Conservation (phyloP, 2,888 invertebrate species). For the Ditula angustiorana region DNA sequence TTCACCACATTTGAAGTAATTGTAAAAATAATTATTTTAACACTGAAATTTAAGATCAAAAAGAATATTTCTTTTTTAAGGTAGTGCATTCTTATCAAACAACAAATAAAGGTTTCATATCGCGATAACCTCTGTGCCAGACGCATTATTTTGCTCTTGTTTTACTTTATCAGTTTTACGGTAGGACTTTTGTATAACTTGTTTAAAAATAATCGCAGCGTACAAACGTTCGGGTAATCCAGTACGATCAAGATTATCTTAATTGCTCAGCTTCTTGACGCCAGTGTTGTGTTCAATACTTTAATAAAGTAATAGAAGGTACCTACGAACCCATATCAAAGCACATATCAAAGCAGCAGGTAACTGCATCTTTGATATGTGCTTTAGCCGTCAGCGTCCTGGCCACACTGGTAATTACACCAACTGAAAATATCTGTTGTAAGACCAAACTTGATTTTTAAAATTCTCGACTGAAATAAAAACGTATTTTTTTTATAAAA, state of each 20-base stretch:
- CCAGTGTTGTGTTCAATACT: not conserved
- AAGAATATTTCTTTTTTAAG: not conserved
- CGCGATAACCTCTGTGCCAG: not conserved
- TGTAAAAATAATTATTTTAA: too few relatives aligned
- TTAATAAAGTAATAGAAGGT: conserved; percentile 8
- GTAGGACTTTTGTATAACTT: conserved; percentile 10
- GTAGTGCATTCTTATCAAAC: not conserved
- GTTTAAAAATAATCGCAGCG: conserved; percentile 5
- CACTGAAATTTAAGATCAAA: not conserved
- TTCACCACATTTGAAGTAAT: too few relatives aligned
- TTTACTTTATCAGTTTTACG: conserved; percentile 3
- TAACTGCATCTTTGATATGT: too few relatives aligned
- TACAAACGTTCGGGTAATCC: conserved; percentile 1
- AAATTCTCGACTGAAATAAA: too few relatives aligned
- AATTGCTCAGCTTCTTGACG: conserved; percentile 15
- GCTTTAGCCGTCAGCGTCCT: too few relatives aligned
- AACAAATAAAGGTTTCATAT: not conserved
- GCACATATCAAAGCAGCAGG: too few relatives aligned
- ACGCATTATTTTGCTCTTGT: not conserved
- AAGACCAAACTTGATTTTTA: too few relatives aligned
- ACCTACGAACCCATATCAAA: too few relatives aligned
- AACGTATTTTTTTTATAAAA: too few relatives aligned
- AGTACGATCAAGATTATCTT: conserved; percentile 6
- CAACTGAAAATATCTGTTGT: too few relatives aligned
- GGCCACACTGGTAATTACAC: too few relatives aligned